These are phyloP conservation scores for Piprites chloris DNA, from an alignment of 2,113 vertebrate genomes.

Conservation along the genomic window DNA sequence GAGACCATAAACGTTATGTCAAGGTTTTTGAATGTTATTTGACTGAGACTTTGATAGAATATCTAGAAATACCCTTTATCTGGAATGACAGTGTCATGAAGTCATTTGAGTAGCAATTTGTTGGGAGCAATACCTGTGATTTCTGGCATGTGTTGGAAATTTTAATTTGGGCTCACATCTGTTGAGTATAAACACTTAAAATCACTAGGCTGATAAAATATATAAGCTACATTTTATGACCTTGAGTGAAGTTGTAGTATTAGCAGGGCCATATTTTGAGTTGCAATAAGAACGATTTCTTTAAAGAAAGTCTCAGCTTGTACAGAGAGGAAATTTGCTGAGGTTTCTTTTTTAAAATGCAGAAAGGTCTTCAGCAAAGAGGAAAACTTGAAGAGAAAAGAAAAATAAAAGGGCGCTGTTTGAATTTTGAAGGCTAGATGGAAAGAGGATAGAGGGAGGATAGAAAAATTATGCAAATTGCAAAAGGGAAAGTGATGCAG, in stretches of 20 bases:
- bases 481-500: neutral
- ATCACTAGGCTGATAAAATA: conserved; percentile 10
- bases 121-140: neutral
- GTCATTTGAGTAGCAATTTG: neutral
- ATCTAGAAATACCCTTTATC: neutral
- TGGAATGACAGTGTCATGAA: neutral
- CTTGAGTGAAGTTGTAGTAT: neutral
- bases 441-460: neutral
- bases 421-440: neutral
- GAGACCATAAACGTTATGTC: neutral
- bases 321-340: neutral
- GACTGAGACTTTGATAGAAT: neutral
- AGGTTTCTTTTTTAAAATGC: neutral
- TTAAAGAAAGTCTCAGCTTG: neutral
- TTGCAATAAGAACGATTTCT: neutral
- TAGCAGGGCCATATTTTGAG: neutral
- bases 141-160: neutral
- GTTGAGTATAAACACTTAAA: conserved; percentile 37
- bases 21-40: neutral
- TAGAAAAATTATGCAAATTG: neutral
- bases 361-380: neutral
- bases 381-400: neutral
- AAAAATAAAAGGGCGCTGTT: neutral
- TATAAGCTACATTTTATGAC: neutral
- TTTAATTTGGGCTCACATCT: neutral